Evolutionary conservation across 2,888 invertebrate species (phyloP), one percentile per base, ranked within the genome.

Genomic region (Oscheius sp.): DNA sequence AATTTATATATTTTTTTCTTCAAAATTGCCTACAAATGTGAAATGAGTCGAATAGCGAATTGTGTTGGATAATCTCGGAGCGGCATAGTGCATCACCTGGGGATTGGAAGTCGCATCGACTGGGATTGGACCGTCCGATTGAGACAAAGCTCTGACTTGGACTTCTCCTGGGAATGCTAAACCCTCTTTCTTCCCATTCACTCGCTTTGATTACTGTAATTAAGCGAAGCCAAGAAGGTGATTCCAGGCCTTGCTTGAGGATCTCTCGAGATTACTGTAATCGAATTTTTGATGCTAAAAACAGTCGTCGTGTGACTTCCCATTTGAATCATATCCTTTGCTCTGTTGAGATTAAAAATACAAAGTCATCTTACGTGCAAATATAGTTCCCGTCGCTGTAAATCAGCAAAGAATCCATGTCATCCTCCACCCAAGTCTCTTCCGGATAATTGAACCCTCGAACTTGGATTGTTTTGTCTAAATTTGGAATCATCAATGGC

Each of bases 141-240:
- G 29, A 8, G 50, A 52, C 10, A 52, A 31, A 25, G 1, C 25
- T 3, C 12, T 3, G 12, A 52, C 50, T 0, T 23, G 15, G 15
- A 52, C 50, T 10, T n/a, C n/a, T 52, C 50, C 50, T 10, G 23
- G 27, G 23, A 52, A 52, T 2, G 50, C 50, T 52, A 27, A 52
- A 25, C 2, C 4, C 4, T n/a, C 0, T 42, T 3, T 42, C 20
- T 42, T 42, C 4, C 42, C 12, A 10, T 42, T 3, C 20, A 3
- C 12, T 5, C 4, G 4, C 12, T n/a, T 5, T 12, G 20, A 12
- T 25, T 52, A 52, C 50, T 27, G 50, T 52, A 52, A 8, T 27
- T 27, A 6, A 27, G 27, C 10, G 50, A 8, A 52, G 50, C 17
- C 27, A 52, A 23, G 10, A 52, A 52, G 1, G 50, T 52, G 25